Evolutionary conservation across 1,140 invertebrate genomes (phyloP).

Genomic region (Steinernema khuongi): DNA sequence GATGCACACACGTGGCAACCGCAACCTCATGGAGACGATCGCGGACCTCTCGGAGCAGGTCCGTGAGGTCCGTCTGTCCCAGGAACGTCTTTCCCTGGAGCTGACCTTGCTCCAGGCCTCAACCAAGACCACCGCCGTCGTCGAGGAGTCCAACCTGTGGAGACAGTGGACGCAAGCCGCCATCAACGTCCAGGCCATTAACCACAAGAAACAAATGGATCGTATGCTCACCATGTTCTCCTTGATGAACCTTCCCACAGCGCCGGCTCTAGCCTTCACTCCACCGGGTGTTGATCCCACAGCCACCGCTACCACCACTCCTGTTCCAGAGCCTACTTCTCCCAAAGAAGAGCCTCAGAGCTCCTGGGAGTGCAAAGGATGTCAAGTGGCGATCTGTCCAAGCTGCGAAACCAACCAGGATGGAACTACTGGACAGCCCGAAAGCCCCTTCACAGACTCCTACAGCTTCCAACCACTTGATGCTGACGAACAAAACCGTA

Average conservation of each 20-base stretch:
- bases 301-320: not conserved
- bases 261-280: too few relatives aligned
- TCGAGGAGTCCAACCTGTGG: not conserved
- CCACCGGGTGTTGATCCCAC: too few relatives aligned
- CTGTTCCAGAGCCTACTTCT: too few relatives aligned
- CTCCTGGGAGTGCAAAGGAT: constrained; percentile 25
- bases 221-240: not conserved
- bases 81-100: not conserved
- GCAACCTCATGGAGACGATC: not conserved
- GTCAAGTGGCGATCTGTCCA: constrained; percentile 18
- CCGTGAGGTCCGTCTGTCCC: not conserved
- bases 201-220: not conserved
- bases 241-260: too few relatives aligned
- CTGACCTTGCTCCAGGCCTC: not conserved
- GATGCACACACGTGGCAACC: not conserved
- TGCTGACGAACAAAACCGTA: too few relatives aligned
- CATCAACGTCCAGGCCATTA: not conserved
- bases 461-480: too few relatives aligned
- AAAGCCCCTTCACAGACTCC: too few relatives aligned
- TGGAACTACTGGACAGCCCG: constrained; percentile 16
- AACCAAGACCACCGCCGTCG: not conserved
- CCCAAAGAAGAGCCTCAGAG: constrained; percentile 19
- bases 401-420: constrained; percentile 25
- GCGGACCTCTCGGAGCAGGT: not conserved
- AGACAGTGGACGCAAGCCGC: not conserved